These are phyloP conservation scores for Epistrophella euchroma DNA, from an alignment of 2,888 invertebrate genomes.

Conservation along the genomic window DNA sequence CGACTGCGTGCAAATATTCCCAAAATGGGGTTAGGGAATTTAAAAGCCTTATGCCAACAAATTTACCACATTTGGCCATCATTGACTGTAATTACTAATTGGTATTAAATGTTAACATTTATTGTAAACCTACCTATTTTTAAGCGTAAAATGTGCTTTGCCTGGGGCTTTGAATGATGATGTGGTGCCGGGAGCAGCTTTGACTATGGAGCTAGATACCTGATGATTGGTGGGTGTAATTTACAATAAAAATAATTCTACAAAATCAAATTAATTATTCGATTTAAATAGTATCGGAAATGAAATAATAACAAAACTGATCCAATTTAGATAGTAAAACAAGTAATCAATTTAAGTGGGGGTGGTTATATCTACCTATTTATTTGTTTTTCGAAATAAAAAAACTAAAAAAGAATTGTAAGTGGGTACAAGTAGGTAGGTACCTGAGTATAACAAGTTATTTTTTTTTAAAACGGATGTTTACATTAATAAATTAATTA, in stretches of 20 bases:
- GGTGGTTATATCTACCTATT: not conserved
- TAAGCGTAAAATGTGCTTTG: constrained; percentile 18
- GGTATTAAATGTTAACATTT: constrained; percentile 46
- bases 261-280: constrained; percentile 59
- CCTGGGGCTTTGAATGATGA: constrained; percentile 18
- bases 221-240: constrained; percentile 42
- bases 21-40: not conserved
- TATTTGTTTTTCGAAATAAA: constrained; percentile 22
- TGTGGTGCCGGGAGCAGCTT: constrained; percentile 5
- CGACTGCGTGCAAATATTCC: not conserved
- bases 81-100: constrained; percentile 65
- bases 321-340: constrained; percentile 55
- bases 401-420: constrained; percentile 6
- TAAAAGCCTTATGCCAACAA: constrained; percentile 43
- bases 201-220: not conserved
- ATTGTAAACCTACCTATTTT: not conserved
- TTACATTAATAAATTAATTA: constrained; percentile 1
- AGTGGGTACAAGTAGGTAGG: not conserved
- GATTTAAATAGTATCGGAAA: constrained; percentile 54
- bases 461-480: not conserved
- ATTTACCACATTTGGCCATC: constrained; percentile 64
- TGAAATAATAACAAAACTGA: constrained; percentile 53
- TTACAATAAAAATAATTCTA: not conserved
- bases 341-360: constrained; percentile 6
- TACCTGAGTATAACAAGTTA: no score